Evolutionary conservation across 2,888 invertebrate species (phyloP).

Genomic region (Shargacucullia verbasci): DNA sequence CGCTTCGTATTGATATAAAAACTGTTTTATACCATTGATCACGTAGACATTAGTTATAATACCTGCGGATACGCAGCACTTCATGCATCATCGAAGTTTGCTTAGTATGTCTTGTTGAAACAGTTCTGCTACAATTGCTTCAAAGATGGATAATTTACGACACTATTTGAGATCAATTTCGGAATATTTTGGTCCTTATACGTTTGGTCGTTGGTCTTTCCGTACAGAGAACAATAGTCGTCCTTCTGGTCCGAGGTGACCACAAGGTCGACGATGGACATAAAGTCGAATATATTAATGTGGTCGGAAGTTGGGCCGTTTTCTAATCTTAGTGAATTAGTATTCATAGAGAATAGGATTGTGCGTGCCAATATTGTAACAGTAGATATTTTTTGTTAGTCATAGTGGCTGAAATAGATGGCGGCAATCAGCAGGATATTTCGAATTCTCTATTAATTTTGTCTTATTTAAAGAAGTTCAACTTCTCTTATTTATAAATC

Average conservation of each 20-base stretch:
- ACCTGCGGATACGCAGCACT: no score
- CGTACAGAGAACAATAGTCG: constrained; percentile 69
- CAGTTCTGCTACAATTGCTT: constrained; percentile 38
- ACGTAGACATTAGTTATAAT: no score
- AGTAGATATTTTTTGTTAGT: constrained; percentile 43
- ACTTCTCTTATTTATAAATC: no score
- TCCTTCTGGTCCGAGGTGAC: constrained; percentile 65
- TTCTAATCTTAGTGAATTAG: constrained; percentile 56
- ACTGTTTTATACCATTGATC: no score
- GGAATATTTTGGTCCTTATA: constrained; percentile 49
- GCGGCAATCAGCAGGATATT: constrained; percentile 1
- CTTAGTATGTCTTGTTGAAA: no score
- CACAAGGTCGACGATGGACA: constrained; percentile 52
- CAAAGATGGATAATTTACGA: constrained; percentile 32
- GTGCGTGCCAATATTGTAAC: constrained; percentile 45
- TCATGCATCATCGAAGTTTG: no score
- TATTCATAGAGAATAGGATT: constrained; percentile 39
- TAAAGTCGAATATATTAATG: constrained; percentile 58
- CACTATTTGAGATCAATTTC: constrained; percentile 31
- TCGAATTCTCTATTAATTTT: neutral
- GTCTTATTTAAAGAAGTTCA: no score
- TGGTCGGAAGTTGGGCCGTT: constrained; percentile 49
- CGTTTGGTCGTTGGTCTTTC: constrained; percentile 48
- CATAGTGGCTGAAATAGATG: constrained; percentile 32
- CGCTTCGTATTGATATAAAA: no score